Conservation (phyloP, 2,888 invertebrate genomes). For the Harmothoe impar region DNA sequence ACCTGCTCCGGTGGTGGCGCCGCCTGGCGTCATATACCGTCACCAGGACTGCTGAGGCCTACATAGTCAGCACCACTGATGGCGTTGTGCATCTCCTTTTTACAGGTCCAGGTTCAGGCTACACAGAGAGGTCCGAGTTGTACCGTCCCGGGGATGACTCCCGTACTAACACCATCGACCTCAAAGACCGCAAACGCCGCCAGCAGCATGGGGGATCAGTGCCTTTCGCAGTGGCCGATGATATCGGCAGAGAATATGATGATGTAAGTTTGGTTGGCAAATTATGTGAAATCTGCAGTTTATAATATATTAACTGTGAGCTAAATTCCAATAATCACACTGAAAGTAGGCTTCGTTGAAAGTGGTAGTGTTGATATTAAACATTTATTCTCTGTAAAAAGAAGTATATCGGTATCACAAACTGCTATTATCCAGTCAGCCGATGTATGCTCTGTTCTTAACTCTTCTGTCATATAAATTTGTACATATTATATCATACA, state of each 20-base stretch:
- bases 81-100: not conserved
- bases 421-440: no score
- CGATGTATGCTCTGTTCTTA: no score
- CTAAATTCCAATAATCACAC: not conserved
- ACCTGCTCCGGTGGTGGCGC: not conserved
- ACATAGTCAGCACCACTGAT: not conserved
- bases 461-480: no score
- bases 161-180: slow-evolving; percentile 70
- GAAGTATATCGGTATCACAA: no score
- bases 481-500: no score
- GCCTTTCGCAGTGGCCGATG: slow-evolving; percentile 70
- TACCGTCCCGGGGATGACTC: slow-evolving; percentile 63
- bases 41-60: not conserved
- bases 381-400: no score
- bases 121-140: slow-evolving; percentile 62
- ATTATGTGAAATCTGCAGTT: not conserved
- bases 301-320: not conserved
- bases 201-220: slow-evolving; percentile 66
- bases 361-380: no score
- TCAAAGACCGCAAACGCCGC: slow-evolving; percentile 67
- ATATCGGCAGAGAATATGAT: slow-evolving; percentile 62
- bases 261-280: slow-evolving; percentile 44
- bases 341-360: no score
- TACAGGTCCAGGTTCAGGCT: slow-evolving; percentile 42
- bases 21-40: not conserved